Percentiles rank a stretch among this genome's conserved stretches.
phyloP scores from a whole-genome alignment of 1,140 invertebrate species.

The Drosophila teissieri region DNA sequence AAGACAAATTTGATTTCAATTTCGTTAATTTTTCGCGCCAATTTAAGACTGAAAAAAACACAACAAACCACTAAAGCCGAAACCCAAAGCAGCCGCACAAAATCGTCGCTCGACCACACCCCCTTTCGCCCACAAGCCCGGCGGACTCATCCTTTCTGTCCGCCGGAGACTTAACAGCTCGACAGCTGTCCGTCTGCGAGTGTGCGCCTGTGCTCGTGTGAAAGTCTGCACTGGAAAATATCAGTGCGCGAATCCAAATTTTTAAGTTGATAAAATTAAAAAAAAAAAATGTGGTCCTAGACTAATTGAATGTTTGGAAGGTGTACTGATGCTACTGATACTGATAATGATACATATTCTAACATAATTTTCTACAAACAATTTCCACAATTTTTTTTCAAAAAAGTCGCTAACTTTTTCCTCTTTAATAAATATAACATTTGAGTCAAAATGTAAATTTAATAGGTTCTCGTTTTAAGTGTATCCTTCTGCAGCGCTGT shows the following conservation, averaged over 20 bases:
- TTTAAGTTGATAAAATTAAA: too few relatives aligned
- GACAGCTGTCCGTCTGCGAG: slow-evolving; percentile 38
- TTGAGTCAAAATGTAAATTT: too few relatives aligned
- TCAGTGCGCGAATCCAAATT: too few relatives aligned
- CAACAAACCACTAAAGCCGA: slow-evolving; percentile 12
- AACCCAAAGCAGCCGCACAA: slow-evolving; percentile 50
- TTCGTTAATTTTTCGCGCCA: slow-evolving; percentile 3
- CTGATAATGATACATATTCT: too few relatives aligned
- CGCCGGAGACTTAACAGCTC: slow-evolving; percentile 70
- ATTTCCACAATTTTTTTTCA: too few relatives aligned
- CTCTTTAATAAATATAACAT: not conserved
- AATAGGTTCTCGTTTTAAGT: not conserved
- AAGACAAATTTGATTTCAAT: slow-evolving; percentile 28
- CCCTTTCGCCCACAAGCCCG: slow-evolving; percentile 31
- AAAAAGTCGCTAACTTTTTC: too few relatives aligned
- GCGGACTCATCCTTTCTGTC: slow-evolving; percentile 47
- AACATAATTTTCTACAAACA: too few relatives aligned
- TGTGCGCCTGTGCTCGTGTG: slow-evolving; percentile 29
- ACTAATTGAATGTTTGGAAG: too few relatives aligned
- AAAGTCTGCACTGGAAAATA: slow-evolving; percentile 4
- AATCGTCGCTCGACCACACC: slow-evolving; percentile 44
- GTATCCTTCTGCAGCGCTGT: slow-evolving; percentile 2
- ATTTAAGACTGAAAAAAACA: slow-evolving; percentile 17
- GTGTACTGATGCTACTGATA: too few relatives aligned
- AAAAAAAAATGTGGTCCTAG: too few relatives aligned